These are phyloP conservation scores for Tineola bisselliella DNA, from an alignment of 2,888 invertebrate species.

Conservation along the genomic window DNA sequence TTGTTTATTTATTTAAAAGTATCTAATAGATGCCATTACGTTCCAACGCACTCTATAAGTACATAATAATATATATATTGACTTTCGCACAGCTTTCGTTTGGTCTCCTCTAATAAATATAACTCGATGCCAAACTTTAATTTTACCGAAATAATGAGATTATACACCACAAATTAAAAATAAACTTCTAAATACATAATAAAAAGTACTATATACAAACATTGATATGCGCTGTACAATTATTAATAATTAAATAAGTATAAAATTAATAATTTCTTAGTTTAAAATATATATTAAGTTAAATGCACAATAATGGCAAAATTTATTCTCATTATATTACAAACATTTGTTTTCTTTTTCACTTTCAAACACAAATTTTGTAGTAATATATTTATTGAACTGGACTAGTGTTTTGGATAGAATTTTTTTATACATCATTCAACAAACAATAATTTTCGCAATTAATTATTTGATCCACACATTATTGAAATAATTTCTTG, in stretches of 20 bases:
- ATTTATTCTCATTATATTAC: not conserved
- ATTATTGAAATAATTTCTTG: no score
- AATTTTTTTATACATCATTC: no score
- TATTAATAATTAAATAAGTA: not conserved
- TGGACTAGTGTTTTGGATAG: not conserved
- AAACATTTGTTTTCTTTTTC: not conserved
- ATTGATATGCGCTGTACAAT: slow-evolving; percentile 4
- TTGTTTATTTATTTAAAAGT: no score
- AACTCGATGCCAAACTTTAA: no score
- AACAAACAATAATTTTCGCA: no score
- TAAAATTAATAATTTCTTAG: not conserved
- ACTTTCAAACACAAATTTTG: not conserved
- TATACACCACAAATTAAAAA: not conserved
- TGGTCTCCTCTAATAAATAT: no score
- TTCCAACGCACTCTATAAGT: no score
- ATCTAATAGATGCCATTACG: no score
- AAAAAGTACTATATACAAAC: not conserved
- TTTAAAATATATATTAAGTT: not conserved
- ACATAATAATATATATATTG: no score
- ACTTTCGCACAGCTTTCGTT: no score
- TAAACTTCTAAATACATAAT: slow-evolving; percentile 1
- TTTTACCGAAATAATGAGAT: not conserved
- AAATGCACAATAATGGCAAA: slow-evolving; percentile 2
- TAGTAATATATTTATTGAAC: not conserved
- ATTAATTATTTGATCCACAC: no score